Percentiles rank a stretch among this genome's conserved stretches.
Evolutionary conservation across 2,113 vertebrate genomes (phyloP).

Genomic region (Rostratula benghalensis): DNA sequence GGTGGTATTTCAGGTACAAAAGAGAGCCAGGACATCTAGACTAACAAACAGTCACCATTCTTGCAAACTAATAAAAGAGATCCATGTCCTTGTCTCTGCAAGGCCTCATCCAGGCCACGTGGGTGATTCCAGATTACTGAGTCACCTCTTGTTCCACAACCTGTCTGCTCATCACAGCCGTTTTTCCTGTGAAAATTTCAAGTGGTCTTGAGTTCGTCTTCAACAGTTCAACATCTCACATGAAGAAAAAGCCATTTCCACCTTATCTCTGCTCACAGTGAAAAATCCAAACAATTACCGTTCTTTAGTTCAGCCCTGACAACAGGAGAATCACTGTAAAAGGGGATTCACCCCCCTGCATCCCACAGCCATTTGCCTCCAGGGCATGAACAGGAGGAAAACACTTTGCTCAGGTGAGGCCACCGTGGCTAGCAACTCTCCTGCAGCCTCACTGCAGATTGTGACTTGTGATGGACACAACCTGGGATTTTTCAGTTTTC

Average conservation of each 20-base stretch:
- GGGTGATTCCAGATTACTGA: accelerated
- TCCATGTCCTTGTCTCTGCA: not conserved
- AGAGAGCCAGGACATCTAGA: not conserved
- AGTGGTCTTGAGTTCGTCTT: not conserved
- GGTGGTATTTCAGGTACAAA: not conserved
- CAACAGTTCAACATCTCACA: not conserved
- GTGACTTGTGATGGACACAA: not conserved
- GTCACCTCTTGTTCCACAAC: not conserved
- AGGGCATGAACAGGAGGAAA: not conserved
- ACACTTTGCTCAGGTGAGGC: not conserved
- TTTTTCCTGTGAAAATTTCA: not conserved
- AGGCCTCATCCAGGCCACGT: not conserved
- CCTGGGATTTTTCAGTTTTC: not conserved
- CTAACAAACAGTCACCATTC: too few species aligned
- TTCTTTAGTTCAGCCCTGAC: not conserved
- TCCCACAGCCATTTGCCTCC: not conserved
- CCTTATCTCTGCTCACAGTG: not conserved
- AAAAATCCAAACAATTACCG: not conserved
- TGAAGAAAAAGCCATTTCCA: not conserved
- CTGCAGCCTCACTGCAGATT: not conserved
- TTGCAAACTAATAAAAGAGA: not conserved
- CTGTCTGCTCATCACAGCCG: not conserved
- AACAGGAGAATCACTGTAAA: not conserved
- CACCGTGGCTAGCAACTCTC: not conserved
- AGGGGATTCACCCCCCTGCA: not conserved